Conservation (phyloP, 2,797 vertebrate genomes). For the Picus viridis region DNA sequence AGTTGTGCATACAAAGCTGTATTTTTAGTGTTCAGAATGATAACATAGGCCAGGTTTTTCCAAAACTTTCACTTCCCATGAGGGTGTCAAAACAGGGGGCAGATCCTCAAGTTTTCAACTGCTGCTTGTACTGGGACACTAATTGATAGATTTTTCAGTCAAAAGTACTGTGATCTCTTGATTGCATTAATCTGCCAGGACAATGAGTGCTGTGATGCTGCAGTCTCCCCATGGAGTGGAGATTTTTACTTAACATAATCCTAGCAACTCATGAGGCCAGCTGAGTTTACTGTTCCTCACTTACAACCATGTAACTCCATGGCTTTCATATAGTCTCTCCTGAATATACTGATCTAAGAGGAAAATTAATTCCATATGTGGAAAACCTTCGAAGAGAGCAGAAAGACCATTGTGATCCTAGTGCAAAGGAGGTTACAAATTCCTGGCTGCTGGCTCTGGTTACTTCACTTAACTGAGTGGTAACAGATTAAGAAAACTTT, state of each 20-base stretch:
- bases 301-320: background rate
- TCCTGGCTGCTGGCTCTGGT: background rate
- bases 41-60: background rate
- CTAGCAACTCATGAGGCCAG: background rate
- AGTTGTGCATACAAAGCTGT: background rate
- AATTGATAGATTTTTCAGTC: background rate
- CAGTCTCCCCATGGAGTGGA: background rate
- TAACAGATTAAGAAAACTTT: background rate
- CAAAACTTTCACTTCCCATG: background rate
- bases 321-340: background rate
- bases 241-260: background rate
- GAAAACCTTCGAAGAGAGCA: background rate
- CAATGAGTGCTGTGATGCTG: background rate
- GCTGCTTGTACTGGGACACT: background rate
- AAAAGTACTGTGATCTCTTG: background rate
- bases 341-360: background rate
- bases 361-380: background rate
- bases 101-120: slow-evolving; percentile 18
- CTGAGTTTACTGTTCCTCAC: background rate
- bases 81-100: background rate
- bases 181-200: background rate
- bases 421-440: background rate
- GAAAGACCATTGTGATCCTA: background rate
- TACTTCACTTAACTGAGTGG: background rate
- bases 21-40: slow-evolving; percentile 52